phyloP scores from a whole-genome alignment of 2,797 vertebrate species.

The Cryptoblepharus egeriae region DNA sequence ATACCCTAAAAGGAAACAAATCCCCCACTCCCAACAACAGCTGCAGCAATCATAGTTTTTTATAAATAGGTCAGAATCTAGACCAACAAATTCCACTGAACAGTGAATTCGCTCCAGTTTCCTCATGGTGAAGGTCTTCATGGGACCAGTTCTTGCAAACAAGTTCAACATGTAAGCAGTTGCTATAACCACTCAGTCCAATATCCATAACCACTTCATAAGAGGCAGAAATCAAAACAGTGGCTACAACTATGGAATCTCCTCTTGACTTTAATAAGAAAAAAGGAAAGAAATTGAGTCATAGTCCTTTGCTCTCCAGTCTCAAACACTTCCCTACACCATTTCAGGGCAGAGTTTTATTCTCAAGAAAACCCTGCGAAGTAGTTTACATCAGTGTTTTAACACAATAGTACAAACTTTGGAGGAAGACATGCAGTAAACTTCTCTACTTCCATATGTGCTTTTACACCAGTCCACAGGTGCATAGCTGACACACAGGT shows the following conservation, averaged over 20 bases:
- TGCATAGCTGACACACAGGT: conserved; percentile 26
- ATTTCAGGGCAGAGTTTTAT: not conserved
- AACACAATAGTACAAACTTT: too few species aligned
- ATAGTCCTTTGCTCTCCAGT: not conserved
- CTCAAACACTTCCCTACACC: not conserved
- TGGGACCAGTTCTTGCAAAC: not conserved
- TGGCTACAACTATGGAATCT: not conserved
- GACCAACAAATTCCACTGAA: not conserved
- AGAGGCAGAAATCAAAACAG: not conserved
- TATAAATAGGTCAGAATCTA: not conserved
- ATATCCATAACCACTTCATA: not conserved
- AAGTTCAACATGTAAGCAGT: not conserved
- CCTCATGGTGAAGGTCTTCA: not conserved
- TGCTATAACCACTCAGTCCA: not conserved
- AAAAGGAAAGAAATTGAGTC: not conserved
- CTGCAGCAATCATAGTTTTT: not conserved
- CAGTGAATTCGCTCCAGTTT: not conserved
- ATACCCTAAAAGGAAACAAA: not conserved
- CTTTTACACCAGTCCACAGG: conserved; percentile 18
- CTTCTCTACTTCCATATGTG: not conserved
- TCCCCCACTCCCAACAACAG: not conserved
- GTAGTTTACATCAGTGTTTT: too few species aligned
- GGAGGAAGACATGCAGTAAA: conserved; percentile 14
- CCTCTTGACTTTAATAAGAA: too few species aligned
- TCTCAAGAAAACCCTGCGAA: not conserved